Base-by-base conservation (phyloP, 2,888 invertebrate species). In the Notocelia uddmanniana region DNA sequence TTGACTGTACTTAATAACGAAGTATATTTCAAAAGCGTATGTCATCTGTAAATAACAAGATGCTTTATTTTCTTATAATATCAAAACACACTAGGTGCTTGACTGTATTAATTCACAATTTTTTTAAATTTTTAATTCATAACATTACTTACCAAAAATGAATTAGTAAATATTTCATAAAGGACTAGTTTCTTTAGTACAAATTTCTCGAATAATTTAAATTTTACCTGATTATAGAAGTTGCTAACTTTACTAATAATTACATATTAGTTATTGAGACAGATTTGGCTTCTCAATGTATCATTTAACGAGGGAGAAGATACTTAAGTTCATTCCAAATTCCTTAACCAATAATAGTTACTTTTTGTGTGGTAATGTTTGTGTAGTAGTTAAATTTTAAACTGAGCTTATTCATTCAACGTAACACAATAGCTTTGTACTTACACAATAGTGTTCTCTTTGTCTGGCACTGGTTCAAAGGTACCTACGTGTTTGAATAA, bases 31-130 rank as follows among this genome's bases (percentile, higher is more conserved):
- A 37, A 3, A 37, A 50, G 13, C 10, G 13, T 21, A 23, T 10
- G 13, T 5, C 5, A 54, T 21, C n/a, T 55, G 55, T 52, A 52
- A 55, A 55, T 55, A 55, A 55, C 26, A 15, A 26, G 52, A 19
- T 18, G 19, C 8, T n/a, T 3, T 54, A 54, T 54, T 54, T 21
- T 50, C 19, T 50, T 37, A 0, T 34, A 50, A 52, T 21, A 19
- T 50, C 0, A 11, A 50, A 26, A n/a, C 18, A 10, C 19, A 19
- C n/a, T 19, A 9, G 41, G 13, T 15, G 3, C 15, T 41, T 11
- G 11, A 52, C 21, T 52, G n/a, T n/a, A n/a, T n/a, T n/a, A n/a
- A n/a, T 21, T 52, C 21, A 52, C 21, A 13, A 19, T 21, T 52
- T 19, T 0, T 11, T 11, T 11, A 11, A n/a, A n/a, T n/a, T 19